Conservation (phyloP, 2,797 vertebrate species). For the Glyptemys insculpta region DNA sequence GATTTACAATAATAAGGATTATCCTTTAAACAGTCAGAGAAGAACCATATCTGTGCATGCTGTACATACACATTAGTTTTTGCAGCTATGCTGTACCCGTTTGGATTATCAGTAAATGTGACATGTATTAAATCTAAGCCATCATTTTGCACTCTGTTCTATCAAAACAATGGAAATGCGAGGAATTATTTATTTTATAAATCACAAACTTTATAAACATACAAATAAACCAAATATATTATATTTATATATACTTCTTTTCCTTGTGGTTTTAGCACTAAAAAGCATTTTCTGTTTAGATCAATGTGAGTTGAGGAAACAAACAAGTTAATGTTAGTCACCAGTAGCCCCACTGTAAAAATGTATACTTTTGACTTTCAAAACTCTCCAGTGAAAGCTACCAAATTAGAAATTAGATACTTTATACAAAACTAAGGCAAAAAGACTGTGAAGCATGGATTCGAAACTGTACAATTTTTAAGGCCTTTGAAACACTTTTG, state of each 20-base stretch:
- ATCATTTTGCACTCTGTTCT: not conserved
- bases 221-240: constrained; percentile 71
- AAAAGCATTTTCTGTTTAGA: constrained; percentile 29
- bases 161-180: not conserved
- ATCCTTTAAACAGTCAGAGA: rapidly evolving
- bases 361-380: not conserved
- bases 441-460: not conserved
- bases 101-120: not conserved
- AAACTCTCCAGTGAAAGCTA: not conserved
- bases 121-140: not conserved
- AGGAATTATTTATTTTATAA: constrained; percentile 30
- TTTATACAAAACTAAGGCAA: not conserved
- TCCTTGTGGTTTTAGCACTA: constrained; percentile 36
- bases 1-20: not conserved
- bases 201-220: constrained; percentile 49
- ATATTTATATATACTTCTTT: constrained; percentile 35
- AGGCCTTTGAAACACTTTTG: constrained; percentile 18
- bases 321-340: not conserved
- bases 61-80: not conserved
- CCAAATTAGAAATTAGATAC: constrained; percentile 24
- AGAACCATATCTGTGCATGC: rapidly evolving
- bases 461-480: constrained; percentile 37
- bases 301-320: not conserved
- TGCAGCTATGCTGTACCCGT: not conserved
- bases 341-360: not conserved